These are phyloP conservation scores for Antedon bifida DNA, from an alignment of 35 echinoderm and acorn worm genomes.

Conservation along the genomic window DNA sequence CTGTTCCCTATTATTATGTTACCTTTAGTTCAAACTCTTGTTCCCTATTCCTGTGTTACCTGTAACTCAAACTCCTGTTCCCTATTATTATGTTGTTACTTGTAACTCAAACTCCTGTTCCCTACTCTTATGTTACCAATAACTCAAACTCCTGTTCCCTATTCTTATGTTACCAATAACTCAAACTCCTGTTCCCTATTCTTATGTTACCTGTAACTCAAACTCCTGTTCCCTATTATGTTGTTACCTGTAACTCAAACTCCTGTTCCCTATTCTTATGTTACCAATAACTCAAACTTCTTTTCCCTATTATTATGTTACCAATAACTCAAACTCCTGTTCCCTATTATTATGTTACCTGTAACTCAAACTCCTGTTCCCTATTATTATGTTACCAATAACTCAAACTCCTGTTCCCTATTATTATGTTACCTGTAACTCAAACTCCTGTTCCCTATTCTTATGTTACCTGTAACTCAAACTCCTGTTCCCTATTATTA, in stretches of 20 bases:
- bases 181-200: constrained; percentile 59
- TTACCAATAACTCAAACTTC: constrained; percentile 57
- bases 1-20: constrained; percentile 66
- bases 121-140: constrained; percentile 86
- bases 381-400: constrained; percentile 91
- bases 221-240: constrained; percentile 62
- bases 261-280: constrained; percentile 79
- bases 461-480: constrained; percentile 84
- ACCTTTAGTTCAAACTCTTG: constrained; percentile 63
- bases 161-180: constrained; percentile 86
- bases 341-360: constrained; percentile 96
- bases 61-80: constrained; percentile 59
- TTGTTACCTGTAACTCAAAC: constrained; percentile 66
- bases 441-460: constrained; percentile 57
- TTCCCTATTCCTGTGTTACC: constrained; percentile 86
- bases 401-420: constrained; percentile 46
- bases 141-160: constrained; percentile 54
- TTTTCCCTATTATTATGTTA: constrained; percentile 77
- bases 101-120: constrained; percentile 59
- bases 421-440: constrained; percentile 89
- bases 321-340: constrained; percentile 53
- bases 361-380: constrained; percentile 51
- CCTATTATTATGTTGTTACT: constrained; percentile 83
- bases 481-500: constrained; percentile 48
- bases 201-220: constrained; percentile 83